Evolutionary conservation across 2,113 vertebrate genomes (phyloP).

Genomic region (Phrynosoma platyrhinos): DNA sequence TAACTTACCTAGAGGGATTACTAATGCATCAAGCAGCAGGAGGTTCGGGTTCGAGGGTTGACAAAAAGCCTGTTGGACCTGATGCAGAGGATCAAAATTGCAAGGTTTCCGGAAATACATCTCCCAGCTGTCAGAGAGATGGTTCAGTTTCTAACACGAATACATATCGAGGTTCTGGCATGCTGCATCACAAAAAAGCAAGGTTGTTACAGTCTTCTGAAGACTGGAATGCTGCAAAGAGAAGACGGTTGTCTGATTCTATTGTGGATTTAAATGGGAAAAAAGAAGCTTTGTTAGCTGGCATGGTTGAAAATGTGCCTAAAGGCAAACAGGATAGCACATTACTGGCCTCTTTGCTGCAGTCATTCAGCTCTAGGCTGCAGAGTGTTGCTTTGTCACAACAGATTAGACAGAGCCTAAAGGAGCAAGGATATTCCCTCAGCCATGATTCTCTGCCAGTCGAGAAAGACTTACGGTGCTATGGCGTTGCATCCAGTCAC

Average conservation of each 20-base stretch:
- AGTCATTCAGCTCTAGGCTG: conserved; percentile 97
- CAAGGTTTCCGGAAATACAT: conserved; percentile 80
- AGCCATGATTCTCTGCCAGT: conserved; percentile 81
- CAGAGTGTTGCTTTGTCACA: conserved; percentile 96
- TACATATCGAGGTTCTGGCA: conserved; percentile 83
- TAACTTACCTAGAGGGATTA: conserved; percentile 99
- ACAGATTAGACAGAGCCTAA: conserved; percentile 87
- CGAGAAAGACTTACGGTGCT: conserved; percentile 89
- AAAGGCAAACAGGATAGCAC: conserved; percentile 95
- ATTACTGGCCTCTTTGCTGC: conserved; percentile 94
- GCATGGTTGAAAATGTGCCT: conserved; percentile 86
- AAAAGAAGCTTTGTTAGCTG: conserved; percentile 86
- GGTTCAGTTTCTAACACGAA: conserved; percentile 82
- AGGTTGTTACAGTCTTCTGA: conserved; percentile 92
- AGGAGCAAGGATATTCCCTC: conserved; percentile 83
- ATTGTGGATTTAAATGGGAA: conserved; percentile 87
- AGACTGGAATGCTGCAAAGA: conserved; percentile 90
- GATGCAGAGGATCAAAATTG: conserved; percentile 87
- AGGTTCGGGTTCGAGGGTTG: conserved; percentile 89
- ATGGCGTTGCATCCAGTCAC: conserved; percentile 91
- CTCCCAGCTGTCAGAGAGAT: conserved; percentile 86
- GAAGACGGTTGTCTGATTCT: conserved; percentile 84
- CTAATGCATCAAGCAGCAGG: conserved; percentile 99
- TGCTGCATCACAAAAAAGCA: conserved; percentile 96
- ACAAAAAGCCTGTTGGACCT: conserved; percentile 85